These are phyloP conservation scores for Stenchaetothrips biformis DNA, from an alignment of 2,888 invertebrate species.

Conservation along the genomic window DNA sequence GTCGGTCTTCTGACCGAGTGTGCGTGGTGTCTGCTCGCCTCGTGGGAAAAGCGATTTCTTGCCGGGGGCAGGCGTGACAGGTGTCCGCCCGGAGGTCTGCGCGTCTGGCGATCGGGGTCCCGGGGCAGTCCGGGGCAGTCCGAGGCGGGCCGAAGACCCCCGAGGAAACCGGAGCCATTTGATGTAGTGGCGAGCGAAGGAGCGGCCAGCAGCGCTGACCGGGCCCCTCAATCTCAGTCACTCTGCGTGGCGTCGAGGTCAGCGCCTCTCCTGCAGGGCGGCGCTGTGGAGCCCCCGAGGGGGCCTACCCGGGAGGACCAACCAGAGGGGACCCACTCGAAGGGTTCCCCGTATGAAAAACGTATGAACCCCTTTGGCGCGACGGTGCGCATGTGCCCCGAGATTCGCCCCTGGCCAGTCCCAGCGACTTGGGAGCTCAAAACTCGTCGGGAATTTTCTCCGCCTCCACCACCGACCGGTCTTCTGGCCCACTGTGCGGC, in stretches of 20 bases:
- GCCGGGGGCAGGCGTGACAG: constrained; percentile 10
- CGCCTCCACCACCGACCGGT: no score
- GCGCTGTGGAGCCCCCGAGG: neutral
- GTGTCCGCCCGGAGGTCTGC: neutral
- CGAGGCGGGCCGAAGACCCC: neutral
- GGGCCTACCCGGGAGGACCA: neutral
- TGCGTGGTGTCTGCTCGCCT: no score
- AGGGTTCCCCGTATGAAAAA: no score
- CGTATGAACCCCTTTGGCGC: no score
- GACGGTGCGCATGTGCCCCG: no score
- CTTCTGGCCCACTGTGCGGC: no score
- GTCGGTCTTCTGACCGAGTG: no score
- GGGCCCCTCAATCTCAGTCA: neutral
- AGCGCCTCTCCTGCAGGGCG: neutral
- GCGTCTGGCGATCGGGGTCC: neutral
- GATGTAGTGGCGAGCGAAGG: neutral
- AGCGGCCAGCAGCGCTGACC: neutral
- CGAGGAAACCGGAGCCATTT: constrained; percentile 1
- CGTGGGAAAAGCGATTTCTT: neutral
- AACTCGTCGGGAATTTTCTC: no score
- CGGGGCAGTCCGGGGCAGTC: neutral
- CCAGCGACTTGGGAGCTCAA: no score
- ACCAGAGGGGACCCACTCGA: no score
- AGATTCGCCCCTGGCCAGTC: no score
- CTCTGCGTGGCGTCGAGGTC: neutral